Evolutionary conservation across 1,140 invertebrate genomes (phyloP), one percentile per base, ranked within the genome.

Genomic region (Calliphora vicina): DNA sequence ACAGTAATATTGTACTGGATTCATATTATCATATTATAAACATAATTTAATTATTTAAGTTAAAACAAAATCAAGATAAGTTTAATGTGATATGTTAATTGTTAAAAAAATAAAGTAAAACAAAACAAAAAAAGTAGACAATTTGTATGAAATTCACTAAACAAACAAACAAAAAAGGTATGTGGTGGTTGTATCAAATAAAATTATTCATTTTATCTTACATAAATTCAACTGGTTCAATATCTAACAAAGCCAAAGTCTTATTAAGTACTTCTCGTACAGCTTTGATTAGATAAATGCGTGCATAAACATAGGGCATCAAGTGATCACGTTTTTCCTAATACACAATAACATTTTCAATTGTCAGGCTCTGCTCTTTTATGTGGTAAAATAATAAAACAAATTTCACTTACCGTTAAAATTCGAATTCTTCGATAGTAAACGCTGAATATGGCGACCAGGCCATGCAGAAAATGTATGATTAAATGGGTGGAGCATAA

Each of bases 351-450:
- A 83, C 42, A 29, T 20, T 74, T 57, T 12, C 35, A 57, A 2
- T 35, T n/a, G n/a, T 15, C 4, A 57, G 50, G 50, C 15, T 67
- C 6, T n/a, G 45, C 15, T 10, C 12, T 50, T 50, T 12, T 4
- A 13, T 4, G 0, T 23, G 9, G 23, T 23, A 25, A 9, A 67
- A 17, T 61, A 20, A 23, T 67, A 25, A 23, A 23, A 25, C 9
- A 23, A 20, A 23, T 67, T 67, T 6, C 29, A 90, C 89, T 92
- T 91, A 95, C 94, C 76, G 92, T 93, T 85, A 96, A 90, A 86
- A 96, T 92, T 85, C 93, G 92, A 73, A 93, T 92, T 88, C 92
- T 92, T 83, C 93, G 92, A 87, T 96, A 96, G 85, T 95, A 96
- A 67, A 93, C 91, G 86, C 95, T 96, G 84, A 95, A 94, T 15